phyloP scores from a whole-genome alignment of 92 coral and sea anemone genomes.

The Meandrina meandrites region DNA sequence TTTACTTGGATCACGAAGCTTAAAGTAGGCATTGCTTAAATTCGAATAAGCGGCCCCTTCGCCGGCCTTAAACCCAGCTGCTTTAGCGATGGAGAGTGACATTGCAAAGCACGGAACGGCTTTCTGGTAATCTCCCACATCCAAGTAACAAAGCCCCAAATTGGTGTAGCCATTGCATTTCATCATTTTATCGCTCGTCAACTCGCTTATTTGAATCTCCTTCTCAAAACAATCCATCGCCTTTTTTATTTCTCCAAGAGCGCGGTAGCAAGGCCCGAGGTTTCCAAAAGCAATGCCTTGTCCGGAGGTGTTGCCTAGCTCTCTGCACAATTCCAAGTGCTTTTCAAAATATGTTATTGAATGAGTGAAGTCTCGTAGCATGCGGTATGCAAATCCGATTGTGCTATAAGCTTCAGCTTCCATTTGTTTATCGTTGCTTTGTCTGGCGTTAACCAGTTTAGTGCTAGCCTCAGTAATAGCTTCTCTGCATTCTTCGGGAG shows the following conservation, averaged over 20 bases:
- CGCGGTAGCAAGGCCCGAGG: neutral
- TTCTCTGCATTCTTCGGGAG: neutral
- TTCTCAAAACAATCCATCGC: constrained; percentile 10
- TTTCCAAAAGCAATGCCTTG: constrained; percentile 8
- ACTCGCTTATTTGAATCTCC: neutral
- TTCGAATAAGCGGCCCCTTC: constrained; percentile 26
- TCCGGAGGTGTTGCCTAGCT: neutral
- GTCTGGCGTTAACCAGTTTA: no score
- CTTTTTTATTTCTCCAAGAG: neutral
- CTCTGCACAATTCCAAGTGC: neutral
- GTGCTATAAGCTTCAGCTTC: neutral
- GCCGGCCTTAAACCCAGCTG: neutral
- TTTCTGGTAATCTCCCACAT: constrained; percentile 22
- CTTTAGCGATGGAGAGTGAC: constrained; percentile 13
- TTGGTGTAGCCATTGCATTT: constrained; percentile 7
- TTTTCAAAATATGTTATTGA: constrained; percentile 1
- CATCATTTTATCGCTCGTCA: neutral
- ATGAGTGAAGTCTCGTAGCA: neutral
- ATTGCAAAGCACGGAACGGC: constrained; percentile 10
- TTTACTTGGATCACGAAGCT: constrained; percentile 1
- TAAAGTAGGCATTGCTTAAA: constrained; percentile 18
- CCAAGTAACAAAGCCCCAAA: neutral
- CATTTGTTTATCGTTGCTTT: neutral
- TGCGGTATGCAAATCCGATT: neutral
- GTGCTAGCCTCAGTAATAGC: neutral